phyloP scores from a whole-genome alignment of 2,888 invertebrate genomes.

The Ennomos fuscantarius region DNA sequence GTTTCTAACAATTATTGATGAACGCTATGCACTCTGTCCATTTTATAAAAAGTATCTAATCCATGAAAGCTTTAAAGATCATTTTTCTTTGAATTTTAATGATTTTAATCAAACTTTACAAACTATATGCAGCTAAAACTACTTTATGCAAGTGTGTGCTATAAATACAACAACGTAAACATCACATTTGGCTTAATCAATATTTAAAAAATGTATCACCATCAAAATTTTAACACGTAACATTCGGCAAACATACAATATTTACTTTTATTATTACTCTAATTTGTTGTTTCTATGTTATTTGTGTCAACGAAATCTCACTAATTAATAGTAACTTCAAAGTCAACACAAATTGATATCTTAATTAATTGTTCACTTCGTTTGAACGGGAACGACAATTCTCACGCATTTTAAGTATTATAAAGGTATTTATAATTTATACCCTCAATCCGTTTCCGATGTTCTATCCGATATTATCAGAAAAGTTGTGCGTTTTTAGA shows the following conservation, averaged over 20 bases:
- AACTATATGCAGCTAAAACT: too few species aligned
- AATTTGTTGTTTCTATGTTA: constrained; percentile 20
- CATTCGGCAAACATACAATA: constrained; percentile 6
- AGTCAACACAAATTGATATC: constrained; percentile 9
- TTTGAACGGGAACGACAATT: constrained; percentile 20
- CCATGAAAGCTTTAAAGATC: too few species aligned
- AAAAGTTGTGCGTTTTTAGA: constrained; percentile 4
- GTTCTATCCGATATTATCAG: constrained; percentile 10
- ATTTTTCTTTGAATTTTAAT: too few species aligned
- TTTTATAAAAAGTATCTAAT: too few species aligned
- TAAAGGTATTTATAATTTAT: constrained; percentile 4
- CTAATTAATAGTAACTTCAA: constrained; percentile 8
- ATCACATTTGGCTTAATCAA: constrained; percentile 32
- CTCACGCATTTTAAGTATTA: constrained; percentile 21
- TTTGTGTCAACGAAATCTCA: constrained; percentile 16
- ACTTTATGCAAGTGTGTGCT: too few species aligned
- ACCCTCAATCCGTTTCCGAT: constrained; percentile 16
- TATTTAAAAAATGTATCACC: constrained; percentile 10
- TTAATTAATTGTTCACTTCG: constrained; percentile 25
- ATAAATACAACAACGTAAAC: neutral
- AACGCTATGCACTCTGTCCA: too few species aligned
- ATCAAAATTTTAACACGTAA: neutral
- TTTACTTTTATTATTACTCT: constrained; percentile 20
- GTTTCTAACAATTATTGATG: too few species aligned
- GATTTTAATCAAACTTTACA: too few species aligned